These are phyloP conservation scores for Physeter macrocephalus DNA, from an alignment of 2,113 vertebrate species.

Conservation along the genomic window DNA sequence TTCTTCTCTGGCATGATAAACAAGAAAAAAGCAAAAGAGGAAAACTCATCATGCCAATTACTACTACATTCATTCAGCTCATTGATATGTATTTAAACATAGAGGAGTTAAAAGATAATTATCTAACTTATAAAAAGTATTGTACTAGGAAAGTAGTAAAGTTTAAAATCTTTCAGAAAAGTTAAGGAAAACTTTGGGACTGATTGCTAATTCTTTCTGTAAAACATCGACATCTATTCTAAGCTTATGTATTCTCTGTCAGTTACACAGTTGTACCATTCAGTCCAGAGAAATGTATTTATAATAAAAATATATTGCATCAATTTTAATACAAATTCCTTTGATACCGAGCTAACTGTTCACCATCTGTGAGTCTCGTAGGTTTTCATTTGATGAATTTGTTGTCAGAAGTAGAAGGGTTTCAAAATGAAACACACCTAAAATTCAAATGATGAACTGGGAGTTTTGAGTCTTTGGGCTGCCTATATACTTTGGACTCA, in stretches of 20 bases:
- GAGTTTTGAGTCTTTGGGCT: not conserved
- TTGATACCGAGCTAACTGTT: not conserved
- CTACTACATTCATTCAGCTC: not conserved
- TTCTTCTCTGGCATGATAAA: constrained; percentile 42
- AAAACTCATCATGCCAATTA: constrained; percentile 30
- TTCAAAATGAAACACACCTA: not conserved
- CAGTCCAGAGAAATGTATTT: not conserved
- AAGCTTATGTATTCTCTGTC: not conserved
- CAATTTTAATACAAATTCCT: not conserved
- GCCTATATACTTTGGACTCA: not conserved
- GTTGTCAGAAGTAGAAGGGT: not conserved
- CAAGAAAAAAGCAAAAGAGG: constrained; percentile 33
- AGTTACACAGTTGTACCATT: not conserved
- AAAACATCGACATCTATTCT: not conserved
- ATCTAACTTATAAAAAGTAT: constrained; percentile 7
- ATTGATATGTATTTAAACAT: constrained; percentile 21
- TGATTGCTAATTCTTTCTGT: not conserved
- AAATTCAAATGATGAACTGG: not conserved
- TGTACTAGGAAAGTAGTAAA: not conserved
- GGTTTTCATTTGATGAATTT: not conserved
- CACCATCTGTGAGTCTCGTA: not conserved
- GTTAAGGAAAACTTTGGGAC: not conserved
- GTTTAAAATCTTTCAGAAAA: not conserved
- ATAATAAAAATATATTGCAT: not conserved
- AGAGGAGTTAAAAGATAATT: constrained; percentile 30